Evolutionary conservation across 2,888 invertebrate genomes (phyloP).

Genomic region (Nomada ruficornis): DNA sequence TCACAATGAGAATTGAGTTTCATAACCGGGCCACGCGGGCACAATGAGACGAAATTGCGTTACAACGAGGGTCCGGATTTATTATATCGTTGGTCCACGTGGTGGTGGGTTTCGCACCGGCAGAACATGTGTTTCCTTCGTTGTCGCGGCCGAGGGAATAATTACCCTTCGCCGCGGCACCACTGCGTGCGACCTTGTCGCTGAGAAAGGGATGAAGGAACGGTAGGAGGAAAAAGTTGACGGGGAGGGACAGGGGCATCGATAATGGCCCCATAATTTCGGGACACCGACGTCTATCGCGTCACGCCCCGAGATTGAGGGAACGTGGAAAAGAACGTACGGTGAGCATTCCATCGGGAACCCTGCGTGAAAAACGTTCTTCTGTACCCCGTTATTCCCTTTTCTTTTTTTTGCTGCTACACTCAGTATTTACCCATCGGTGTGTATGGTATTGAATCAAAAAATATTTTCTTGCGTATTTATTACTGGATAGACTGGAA

Average conservation of each 20-base stretch:
- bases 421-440: no score
- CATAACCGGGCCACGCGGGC: conserved; percentile 75
- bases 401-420: no score
- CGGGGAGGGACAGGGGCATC: conserved; percentile 35
- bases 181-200: background rate
- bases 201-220: conserved; percentile 25
- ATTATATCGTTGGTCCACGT: conserved; percentile 70
- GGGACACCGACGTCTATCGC: conserved; percentile 54
- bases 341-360: conserved; percentile 85
- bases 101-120: conserved; percentile 41
- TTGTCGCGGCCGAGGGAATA: conserved; percentile 73
- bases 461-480: no score
- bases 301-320: conserved; percentile 50
- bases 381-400: no score
- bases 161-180: conserved; percentile 69
- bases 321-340: conserved; percentile 16
- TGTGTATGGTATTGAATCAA: no score
- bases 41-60: conserved; percentile 80
- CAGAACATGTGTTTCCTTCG: conserved; percentile 80
- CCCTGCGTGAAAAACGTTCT: conserved; percentile 81
- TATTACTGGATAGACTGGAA: no score
- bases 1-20: conserved; percentile 80
- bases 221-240: background rate
- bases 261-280: conserved; percentile 70
- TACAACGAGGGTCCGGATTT: conserved; percentile 80